Percentiles rank a stretch among this genome's conserved stretches.
phyloP scores from a whole-genome alignment of 1,140 invertebrate species.

The Matsumurasca onukii region DNA sequence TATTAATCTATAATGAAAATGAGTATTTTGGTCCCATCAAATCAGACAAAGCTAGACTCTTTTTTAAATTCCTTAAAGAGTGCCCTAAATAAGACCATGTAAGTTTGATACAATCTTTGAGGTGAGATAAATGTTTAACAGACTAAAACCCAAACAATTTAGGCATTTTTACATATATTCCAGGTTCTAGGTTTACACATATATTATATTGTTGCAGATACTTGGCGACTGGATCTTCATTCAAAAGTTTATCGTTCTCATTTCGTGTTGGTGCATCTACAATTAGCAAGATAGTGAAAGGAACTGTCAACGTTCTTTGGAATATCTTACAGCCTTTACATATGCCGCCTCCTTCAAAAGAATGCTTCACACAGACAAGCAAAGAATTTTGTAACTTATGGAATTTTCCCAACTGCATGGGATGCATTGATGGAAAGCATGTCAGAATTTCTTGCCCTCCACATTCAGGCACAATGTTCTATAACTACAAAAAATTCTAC shows the following conservation, averaged over 20 bases:
- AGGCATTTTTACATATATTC: background rate
- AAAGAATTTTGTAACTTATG: slow-evolving; percentile 27
- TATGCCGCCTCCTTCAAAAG: slow-evolving; percentile 12
- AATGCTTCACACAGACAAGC: slow-evolving; percentile 24
- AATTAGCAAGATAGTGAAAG: slow-evolving; percentile 18
- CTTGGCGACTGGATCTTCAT: slow-evolving; percentile 15
- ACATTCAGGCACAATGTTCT: slow-evolving; percentile 46
- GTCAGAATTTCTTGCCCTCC: slow-evolving; percentile 45
- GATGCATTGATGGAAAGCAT: slow-evolving; percentile 49
- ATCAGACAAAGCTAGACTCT: too few species aligned
- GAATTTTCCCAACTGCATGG: slow-evolving; percentile 44
- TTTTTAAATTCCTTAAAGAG: background rate
- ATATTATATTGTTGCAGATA: slow-evolving; percentile 18
- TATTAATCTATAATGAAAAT: slow-evolving; percentile 3
- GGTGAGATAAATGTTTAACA: slow-evolving; percentile 6
- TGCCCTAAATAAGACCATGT: slow-evolving; percentile 5
- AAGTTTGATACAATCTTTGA: slow-evolving; percentile 2
- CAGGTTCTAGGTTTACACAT: slow-evolving; percentile 5
- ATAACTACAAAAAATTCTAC: slow-evolving; percentile 51
- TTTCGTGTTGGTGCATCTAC: slow-evolving; percentile 20
- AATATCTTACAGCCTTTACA: slow-evolving; percentile 16
- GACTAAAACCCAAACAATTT: slow-evolving; percentile 6
- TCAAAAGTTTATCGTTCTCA: slow-evolving; percentile 20
- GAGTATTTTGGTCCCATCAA: slow-evolving; percentile 5
- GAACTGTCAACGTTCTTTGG: slow-evolving; percentile 2